These are phyloP conservation scores for Tipula lateralis DNA, from an alignment of 2,888 invertebrate species.

Conservation along the genomic window DNA sequence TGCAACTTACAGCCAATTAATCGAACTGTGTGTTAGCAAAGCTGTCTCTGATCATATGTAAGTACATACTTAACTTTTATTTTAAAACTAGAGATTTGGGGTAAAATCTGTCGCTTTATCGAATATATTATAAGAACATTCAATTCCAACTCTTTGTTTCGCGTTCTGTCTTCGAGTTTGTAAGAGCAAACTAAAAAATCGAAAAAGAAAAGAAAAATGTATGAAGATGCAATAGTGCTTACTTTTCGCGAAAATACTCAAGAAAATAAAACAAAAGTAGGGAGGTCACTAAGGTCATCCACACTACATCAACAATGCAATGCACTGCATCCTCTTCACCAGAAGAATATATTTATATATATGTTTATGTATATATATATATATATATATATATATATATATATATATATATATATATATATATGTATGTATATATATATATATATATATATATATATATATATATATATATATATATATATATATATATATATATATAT, in stretches of 20 bases:
- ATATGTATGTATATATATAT: background rate
- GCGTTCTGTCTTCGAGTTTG: background rate
- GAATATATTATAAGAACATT: background rate
- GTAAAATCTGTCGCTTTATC: background rate
- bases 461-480: slow-evolving; percentile 3
- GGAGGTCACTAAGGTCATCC: slow-evolving; percentile 29
- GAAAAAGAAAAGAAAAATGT: background rate
- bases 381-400: slow-evolving; percentile 5
- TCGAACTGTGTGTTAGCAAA: background rate
- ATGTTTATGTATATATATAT: background rate
- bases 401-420: slow-evolving; percentile 5
- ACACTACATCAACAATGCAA: slow-evolving; percentile 25
- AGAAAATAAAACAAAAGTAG: background rate
- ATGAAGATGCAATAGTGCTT: background rate
- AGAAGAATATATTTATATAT: slow-evolving; percentile 25
- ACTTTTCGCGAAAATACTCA: background rate
- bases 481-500: background rate
- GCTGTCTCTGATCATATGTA: background rate
- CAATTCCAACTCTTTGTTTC: background rate
- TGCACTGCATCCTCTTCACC: slow-evolving; percentile 27
- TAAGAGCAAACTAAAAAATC: background rate
- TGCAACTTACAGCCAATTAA: background rate
- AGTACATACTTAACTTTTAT: background rate
- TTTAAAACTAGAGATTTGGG: background rate
- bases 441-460: background rate